phyloP scores from a whole-genome alignment of 2,113 vertebrate genomes.

The Lamprotornis superbus region DNA sequence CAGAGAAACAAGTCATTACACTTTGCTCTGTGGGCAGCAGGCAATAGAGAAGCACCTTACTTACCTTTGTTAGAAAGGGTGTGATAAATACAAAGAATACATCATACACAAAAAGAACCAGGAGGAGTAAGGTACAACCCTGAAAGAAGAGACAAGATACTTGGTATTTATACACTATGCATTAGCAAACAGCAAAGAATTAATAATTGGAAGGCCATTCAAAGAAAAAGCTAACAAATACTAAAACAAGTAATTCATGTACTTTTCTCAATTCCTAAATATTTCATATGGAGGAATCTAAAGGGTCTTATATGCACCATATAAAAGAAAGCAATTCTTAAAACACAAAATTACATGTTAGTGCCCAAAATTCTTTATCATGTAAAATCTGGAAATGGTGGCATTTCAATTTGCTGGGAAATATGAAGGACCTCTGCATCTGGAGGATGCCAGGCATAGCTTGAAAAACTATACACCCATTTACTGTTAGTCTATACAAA shows the following conservation, averaged over 20 bases:
- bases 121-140: slow-evolving; percentile 92
- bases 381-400: not conserved
- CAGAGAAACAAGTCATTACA: not conserved
- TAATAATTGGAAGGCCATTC: not conserved
- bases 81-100: slow-evolving; percentile 97
- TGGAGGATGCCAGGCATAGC: not conserved
- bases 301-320: not conserved
- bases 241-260: not conserved
- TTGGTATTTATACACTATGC: not conserved
- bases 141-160: slow-evolving; percentile 46
- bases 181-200: not conserved
- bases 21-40: not conserved
- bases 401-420: not conserved
- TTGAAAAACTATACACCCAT: not conserved
- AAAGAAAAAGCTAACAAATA: not conserved
- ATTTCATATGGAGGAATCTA: not conserved
- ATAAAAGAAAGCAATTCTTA: not conserved
- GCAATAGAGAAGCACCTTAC: not conserved
- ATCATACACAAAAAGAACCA: slow-evolving; percentile 91
- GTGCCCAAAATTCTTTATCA: not conserved
- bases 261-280: not conserved
- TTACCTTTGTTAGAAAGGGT: slow-evolving; percentile 90
- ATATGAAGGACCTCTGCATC: not conserved
- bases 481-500: not conserved
- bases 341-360: not conserved